Base-by-base conservation (phyloP, 2,888 invertebrate species). In the Venusia cambrica region DNA sequence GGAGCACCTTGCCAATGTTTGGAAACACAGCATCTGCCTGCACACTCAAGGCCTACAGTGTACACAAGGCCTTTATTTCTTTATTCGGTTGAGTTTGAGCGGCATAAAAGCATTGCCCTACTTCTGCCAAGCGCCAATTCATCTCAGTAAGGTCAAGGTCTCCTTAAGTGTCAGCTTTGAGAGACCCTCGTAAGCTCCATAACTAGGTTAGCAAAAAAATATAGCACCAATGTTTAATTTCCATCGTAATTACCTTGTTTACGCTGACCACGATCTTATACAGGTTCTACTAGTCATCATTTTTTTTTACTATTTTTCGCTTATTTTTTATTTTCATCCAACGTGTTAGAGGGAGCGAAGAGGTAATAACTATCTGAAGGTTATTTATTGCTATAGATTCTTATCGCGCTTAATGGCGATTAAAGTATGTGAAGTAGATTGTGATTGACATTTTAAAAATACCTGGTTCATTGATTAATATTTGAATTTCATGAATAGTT, bases 171-270 rank as follows among this genome's bases (percentile, higher is more conserved):
- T 32, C 16, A 24, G 18, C 4, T 19, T 9, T 5, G 10, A 16
- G 26, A 19, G 22, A 15, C 4, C 21, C 15, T 26, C 12, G 19
- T 9, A 25, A 38, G 8, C 31, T 18, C 17, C 16, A 26, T 27
- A 28, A 32, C 17, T 38, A 24, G 38, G 27, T 32, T 32, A 27
- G 6, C 28, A 24, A 10, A 33, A 22, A 25, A 31, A 46, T 33
- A 44, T 16, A 41, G 43, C 48, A 39, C 13, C 54, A 48, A 47
- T 48, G n/a, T n/a, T n/a, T n/a, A n/a, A 11, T 10, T 47, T 30
- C 17, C 36, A 51, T 52, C 13, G 54, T 57, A 51, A 60, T 61
- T 43, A 38, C 33, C 39, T 56, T 62, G 56, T 62, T 61, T 57
- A 54, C 43, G 33, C 15, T 28, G 17, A 38, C 37, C 49, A 42